Evolutionary conservation across 2,797 vertebrate genomes (phyloP).

Genomic region (Rhinatrema bivittatum): DNA sequence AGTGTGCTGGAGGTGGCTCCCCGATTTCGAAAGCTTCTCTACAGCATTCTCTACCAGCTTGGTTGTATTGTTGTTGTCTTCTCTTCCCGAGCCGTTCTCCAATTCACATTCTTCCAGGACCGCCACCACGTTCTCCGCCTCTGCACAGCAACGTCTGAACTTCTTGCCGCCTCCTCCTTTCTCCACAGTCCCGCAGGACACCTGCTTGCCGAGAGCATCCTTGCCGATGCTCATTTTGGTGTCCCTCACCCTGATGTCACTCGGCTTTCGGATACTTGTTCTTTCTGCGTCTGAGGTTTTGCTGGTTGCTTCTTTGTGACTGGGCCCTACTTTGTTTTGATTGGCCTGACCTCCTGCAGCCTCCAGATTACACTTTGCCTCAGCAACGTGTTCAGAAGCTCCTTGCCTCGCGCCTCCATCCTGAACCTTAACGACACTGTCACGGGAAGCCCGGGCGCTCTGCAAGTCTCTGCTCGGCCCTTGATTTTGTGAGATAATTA

Average conservation of each 20-base stretch:
- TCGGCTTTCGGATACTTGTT: no score
- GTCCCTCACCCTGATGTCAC: no score
- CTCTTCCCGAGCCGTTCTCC: constrained; percentile 10
- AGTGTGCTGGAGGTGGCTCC: background rate
- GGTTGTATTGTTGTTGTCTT: constrained; percentile 47
- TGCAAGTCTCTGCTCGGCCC: constrained; percentile 41
- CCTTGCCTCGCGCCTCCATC: background rate
- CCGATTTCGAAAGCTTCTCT: background rate
- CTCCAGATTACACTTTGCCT: accelerated
- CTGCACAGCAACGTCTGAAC: background rate
- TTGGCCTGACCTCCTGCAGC: no score
- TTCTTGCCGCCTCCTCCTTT: background rate
- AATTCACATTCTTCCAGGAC: background rate
- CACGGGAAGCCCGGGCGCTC: background rate
- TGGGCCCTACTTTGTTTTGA: background rate
- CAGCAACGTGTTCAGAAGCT: background rate
- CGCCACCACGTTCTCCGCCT: background rate
- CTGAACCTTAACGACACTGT: background rate
- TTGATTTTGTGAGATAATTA: constrained; percentile 36
- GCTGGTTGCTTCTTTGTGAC: background rate
- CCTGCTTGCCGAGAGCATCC: background rate
- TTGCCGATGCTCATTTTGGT: background rate
- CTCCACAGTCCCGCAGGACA: background rate
- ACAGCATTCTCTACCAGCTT: background rate
- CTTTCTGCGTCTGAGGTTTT: accelerated